phyloP scores from a whole-genome alignment of 2,797 vertebrate genomes.

The Alectoris magna region DNA sequence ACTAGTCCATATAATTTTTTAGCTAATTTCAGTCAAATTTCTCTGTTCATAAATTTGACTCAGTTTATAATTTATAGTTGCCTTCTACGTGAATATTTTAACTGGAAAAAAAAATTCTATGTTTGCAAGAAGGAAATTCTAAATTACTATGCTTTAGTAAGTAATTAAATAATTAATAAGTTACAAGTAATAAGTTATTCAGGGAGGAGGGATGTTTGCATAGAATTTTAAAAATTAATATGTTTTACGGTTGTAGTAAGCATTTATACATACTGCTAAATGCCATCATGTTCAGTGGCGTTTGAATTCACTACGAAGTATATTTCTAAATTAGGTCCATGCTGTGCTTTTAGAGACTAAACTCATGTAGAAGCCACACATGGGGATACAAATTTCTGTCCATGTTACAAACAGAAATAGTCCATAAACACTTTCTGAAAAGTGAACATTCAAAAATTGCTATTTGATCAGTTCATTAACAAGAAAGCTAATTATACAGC shows the following conservation, averaged over 20 bases:
- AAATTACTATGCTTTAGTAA: neutral
- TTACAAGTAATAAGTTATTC: neutral
- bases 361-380: neutral
- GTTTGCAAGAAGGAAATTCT: neutral
- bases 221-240: neutral
- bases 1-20: neutral
- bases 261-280: neutral
- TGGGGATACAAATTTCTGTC: neutral
- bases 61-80: neutral
- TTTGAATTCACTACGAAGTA: neutral
- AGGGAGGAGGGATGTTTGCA: neutral
- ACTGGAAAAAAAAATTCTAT: neutral
- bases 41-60: accelerated
- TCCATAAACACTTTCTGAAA: neutral
- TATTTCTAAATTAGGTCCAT: neutral
- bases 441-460: neutral
- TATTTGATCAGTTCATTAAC: neutral
- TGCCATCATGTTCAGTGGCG: neutral
- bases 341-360: neutral
- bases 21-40: neutral
- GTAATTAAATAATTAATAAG: neutral
- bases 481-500: neutral
- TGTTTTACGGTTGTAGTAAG: neutral
- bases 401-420: neutral
- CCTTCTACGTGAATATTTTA: neutral